A percentile compares a stretch with the other conserved stretches of the same genome.
Evolutionary conservation across 2,888 invertebrate genomes (phyloP).

Genomic region (Drosophila ustulata): DNA sequence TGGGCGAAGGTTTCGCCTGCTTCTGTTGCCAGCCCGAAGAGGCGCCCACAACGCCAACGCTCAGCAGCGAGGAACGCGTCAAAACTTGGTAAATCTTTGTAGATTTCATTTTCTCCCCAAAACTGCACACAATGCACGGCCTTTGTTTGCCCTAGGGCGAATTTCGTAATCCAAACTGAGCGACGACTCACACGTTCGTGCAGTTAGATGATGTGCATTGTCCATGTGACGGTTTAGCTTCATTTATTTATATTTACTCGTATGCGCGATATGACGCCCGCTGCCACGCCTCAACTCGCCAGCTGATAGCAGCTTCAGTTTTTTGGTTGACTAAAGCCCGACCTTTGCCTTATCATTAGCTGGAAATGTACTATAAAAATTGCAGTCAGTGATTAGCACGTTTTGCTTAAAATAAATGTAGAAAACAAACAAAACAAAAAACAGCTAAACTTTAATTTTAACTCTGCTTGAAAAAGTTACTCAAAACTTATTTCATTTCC

Average conservation of each 20-base stretch:
- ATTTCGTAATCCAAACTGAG: conserved; percentile 38
- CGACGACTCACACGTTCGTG: conserved; percentile 59
- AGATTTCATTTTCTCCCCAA: neutral
- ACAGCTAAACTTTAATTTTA: no score
- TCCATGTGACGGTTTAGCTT: neutral
- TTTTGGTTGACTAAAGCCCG: conserved; percentile 9
- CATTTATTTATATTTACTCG: neutral
- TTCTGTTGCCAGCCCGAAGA: conserved; percentile 54
- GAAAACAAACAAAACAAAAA: neutral
- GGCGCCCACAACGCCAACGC: neutral
- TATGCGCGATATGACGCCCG: no score
- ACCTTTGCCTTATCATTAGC: conserved; percentile 4
- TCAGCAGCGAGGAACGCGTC: conserved; percentile 2
- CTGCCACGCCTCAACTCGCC: conserved; percentile 2
- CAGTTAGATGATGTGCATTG: conserved; percentile 50
- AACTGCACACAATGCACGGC: conserved; percentile 31
- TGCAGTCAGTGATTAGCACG: conserved; percentile 28
- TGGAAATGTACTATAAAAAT: conserved; percentile 1
- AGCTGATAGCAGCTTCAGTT: conserved; percentile 29
- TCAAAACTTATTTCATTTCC: conserved; percentile 4
- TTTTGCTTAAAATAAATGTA: conserved; percentile 19
- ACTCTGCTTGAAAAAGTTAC: no score
- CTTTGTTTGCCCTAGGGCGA: conserved; percentile 39
- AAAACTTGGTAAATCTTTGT: conserved; percentile 42
- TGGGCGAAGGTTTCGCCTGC: conserved; percentile 55